These are phyloP conservation scores for Buathra laborator DNA, from an alignment of 2,888 invertebrate genomes.

Conservation along the genomic window DNA sequence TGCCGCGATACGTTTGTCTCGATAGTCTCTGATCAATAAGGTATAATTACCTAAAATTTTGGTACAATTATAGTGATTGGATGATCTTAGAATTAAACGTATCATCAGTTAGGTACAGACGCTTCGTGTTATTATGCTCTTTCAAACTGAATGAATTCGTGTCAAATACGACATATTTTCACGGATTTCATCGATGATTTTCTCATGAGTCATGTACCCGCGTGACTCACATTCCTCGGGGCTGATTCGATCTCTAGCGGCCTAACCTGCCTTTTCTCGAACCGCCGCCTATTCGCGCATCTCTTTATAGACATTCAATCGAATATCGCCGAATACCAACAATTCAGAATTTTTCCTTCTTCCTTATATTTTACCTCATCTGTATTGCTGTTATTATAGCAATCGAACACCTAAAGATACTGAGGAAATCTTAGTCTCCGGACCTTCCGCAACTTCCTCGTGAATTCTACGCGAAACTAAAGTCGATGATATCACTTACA, in stretches of 20 bases:
- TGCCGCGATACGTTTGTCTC: slow-evolving; percentile 20
- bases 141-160: slow-evolving; percentile 27
- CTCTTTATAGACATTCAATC: not conserved
- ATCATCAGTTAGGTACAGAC: not conserved
- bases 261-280: not conserved
- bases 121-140: slow-evolving; percentile 1
- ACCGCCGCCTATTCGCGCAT: slow-evolving; percentile 9
- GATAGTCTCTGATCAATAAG: not conserved
- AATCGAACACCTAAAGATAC: not conserved
- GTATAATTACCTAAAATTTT: not conserved
- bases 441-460: slow-evolving; percentile 61
- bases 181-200: slow-evolving; percentile 72
- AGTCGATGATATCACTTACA: slow-evolving; percentile 9
- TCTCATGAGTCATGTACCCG: slow-evolving; percentile 74
- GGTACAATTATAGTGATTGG: not conserved
- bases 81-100: not conserved
- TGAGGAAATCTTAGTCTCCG: slow-evolving; percentile 33
- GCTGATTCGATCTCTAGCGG: slow-evolving; percentile 51
- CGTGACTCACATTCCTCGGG: slow-evolving; percentile 71
- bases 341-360: not conserved
- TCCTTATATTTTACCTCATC: not conserved
- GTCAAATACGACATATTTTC: slow-evolving; percentile 68
- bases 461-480: slow-evolving; percentile 44
- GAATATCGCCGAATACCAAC: not conserved
- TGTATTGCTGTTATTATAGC: not conserved